phyloP scores from a whole-genome alignment of 2,113 vertebrate species.

The Leucopsar rothschildi region DNA sequence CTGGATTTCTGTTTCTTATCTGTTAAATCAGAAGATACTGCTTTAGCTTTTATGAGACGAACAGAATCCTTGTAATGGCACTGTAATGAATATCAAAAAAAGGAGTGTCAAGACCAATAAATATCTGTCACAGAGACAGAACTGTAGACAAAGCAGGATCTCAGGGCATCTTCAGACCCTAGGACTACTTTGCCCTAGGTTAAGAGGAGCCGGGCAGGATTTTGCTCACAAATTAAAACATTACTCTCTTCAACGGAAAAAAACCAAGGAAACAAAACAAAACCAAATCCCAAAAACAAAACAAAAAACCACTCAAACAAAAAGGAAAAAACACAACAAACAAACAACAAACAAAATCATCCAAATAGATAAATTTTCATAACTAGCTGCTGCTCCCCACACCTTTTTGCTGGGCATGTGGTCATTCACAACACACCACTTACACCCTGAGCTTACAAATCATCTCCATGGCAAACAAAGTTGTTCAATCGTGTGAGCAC shows the following conservation, averaged over 20 bases:
- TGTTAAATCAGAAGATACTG: not conserved
- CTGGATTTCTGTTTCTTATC: not conserved
- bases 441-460: not conserved
- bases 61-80: not conserved
- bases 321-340: not conserved
- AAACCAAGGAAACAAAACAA: not conserved
- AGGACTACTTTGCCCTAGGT: not conserved
- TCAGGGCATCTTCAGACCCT: not conserved
- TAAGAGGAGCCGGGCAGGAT: not conserved
- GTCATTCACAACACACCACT: not conserved
- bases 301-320: not conserved
- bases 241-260: not conserved
- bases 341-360: not conserved
- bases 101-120: not conserved
- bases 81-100: not conserved
- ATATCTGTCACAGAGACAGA: not conserved
- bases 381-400: not conserved
- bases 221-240: not conserved
- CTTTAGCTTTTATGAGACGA: not conserved
- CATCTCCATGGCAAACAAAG: not conserved
- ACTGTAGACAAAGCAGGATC: not conserved
- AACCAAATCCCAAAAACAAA: accelerated
- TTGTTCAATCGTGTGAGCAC: accelerated
- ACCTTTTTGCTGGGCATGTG: not conserved
- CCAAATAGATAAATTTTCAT: not conserved